Evolutionary conservation across 2,797 vertebrate species (phyloP).

Genomic region (Spea hammondii): DNA sequence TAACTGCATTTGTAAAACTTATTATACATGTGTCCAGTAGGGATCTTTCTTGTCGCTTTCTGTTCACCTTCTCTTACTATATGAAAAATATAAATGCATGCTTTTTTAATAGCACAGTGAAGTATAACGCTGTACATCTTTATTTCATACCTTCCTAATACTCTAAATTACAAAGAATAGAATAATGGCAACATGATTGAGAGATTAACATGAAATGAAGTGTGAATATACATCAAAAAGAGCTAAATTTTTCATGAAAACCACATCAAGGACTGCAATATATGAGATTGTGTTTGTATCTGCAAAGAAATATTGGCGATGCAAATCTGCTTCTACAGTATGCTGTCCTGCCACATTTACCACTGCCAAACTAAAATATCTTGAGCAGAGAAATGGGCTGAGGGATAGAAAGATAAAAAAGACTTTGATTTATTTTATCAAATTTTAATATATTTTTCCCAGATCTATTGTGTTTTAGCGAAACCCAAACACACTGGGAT

Average conservation of each 20-base stretch:
- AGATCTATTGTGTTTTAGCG: conserved; percentile 6
- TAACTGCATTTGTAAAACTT: too few relatives aligned
- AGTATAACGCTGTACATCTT: too few relatives aligned
- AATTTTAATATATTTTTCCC: conserved; percentile 50
- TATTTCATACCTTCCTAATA: too few relatives aligned
- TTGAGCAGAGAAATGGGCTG: conserved; percentile 55
- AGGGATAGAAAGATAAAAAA: conserved; percentile 74
- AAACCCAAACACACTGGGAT: conserved; percentile 9
- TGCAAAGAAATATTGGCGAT: conserved; percentile 38
- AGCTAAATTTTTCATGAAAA: conserved; percentile 21
- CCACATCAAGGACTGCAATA: conserved; percentile 18
- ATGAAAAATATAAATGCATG: too few relatives aligned
- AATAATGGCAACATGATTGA: conserved; percentile 21
- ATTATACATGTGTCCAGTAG: too few relatives aligned
- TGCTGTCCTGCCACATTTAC: conserved; percentile 42
- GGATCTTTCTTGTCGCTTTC: too few relatives aligned
- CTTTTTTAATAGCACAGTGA: too few relatives aligned
- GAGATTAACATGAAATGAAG: not conserved
- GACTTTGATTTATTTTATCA: conserved; percentile 74
- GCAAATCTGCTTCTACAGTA: conserved; percentile 55
- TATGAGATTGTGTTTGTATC: conserved; percentile 14
- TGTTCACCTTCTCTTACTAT: too few relatives aligned
- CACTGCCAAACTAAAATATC: conserved; percentile 57
- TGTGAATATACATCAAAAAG: conserved; percentile 22
- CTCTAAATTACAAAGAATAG: too few relatives aligned